Conservation (phyloP, 2,113 vertebrate genomes). For the Eulacestoma nigropectus region DNA sequence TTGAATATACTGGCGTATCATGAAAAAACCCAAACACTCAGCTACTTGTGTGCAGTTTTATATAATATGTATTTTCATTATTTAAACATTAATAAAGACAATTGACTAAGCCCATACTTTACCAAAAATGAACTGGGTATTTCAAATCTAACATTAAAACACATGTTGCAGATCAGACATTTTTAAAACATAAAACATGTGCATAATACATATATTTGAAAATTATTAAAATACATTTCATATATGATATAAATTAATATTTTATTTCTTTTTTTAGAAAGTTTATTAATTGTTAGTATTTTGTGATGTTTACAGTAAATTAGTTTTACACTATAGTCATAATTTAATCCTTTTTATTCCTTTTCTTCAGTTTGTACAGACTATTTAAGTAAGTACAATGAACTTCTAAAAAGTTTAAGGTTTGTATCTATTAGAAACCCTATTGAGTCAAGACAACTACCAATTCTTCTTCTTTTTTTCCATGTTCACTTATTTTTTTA, state of each 20-base stretch:
- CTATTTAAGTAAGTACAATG: not conserved
- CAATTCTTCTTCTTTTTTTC: not conserved
- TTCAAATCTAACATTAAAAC: not conserved
- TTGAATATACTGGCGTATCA: not conserved
- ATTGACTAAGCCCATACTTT: not conserved
- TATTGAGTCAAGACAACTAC: not conserved
- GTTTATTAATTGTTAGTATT: not conserved
- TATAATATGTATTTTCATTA: not conserved
- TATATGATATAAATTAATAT: not conserved
- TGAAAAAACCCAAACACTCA: not conserved
- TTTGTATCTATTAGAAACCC: not conserved
- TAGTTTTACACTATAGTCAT: not conserved
- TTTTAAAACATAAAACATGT: not conserved
- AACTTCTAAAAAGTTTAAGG: not conserved
- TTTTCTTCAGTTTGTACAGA: not conserved
- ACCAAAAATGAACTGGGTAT: not conserved
- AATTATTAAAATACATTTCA: not conserved
- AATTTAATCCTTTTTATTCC: not conserved
- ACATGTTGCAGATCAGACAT: not conserved
- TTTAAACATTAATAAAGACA: not conserved
- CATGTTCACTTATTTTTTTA: not conserved
- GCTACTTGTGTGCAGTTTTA: not conserved
- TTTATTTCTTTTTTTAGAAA: not conserved
- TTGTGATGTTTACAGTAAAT: not conserved
- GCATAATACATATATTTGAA: not conserved